Percentiles rank a stretch among this genome's conserved stretches.
phyloP scores from a whole-genome alignment of 2,113 vertebrate species.

The Psilopogon haemacephalus region DNA sequence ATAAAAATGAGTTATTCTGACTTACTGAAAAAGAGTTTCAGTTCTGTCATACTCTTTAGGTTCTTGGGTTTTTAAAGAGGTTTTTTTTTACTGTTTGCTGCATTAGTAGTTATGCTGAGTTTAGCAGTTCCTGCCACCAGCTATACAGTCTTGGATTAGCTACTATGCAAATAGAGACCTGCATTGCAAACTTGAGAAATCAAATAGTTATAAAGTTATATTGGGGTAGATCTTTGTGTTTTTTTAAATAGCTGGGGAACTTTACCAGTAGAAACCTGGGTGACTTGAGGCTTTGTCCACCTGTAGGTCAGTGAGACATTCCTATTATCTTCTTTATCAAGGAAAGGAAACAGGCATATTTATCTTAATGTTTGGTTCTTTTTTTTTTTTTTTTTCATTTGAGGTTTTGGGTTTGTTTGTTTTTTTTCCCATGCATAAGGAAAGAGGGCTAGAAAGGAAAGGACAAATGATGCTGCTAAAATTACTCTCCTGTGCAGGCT shows the following conservation, averaged over 20 bases:
- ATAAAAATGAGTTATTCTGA: neutral
- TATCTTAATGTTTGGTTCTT: neutral
- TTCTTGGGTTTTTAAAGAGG: neutral
- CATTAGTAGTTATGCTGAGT: neutral
- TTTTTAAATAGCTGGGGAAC: neutral
- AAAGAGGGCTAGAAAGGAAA: neutral
- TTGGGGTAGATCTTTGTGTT: fast-evolving
- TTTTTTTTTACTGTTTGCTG: neutral
- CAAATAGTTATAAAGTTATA: neutral
- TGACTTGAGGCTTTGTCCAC: neutral
- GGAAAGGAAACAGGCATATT: neutral
- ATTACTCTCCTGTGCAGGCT: neutral
- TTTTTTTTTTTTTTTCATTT: neutral
- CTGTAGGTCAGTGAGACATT: neutral
- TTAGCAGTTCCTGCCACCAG: neutral
- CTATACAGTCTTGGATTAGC: neutral
- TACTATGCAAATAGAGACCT: neutral
- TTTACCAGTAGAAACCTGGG: neutral
- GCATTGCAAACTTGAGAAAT: neutral
- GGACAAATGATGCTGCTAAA: neutral
- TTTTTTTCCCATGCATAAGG: neutral
- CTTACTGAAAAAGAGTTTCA: neutral
- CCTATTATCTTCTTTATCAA: neutral
- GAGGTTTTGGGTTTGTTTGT: no score
- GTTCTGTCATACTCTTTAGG: neutral